A percentile compares a stretch with the other conserved stretches of the same genome.
Conservation (phyloP, 2,888 invertebrate genomes). For the Rhamnusium bicolor region DNA sequence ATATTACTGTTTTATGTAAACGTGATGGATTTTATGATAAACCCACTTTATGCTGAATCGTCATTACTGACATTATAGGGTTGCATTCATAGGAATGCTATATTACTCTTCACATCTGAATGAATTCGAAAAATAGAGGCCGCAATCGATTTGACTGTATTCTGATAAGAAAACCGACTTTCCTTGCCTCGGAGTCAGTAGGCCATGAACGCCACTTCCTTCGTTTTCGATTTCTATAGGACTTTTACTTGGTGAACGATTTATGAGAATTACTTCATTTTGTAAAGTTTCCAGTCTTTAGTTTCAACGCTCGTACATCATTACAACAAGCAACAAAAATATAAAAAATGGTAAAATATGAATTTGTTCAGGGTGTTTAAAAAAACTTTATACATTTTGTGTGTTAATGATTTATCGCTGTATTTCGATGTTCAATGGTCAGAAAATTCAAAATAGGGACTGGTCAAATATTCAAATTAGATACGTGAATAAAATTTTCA, state of each 20-base stretch:
- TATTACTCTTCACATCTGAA: conserved; percentile 46
- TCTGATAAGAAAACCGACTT: conserved; percentile 49
- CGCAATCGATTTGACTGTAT: conserved; percentile 51
- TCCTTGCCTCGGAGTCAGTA: conserved; percentile 24
- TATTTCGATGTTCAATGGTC: too few species aligned
- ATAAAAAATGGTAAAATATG: neutral
- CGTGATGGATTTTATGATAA: conserved; percentile 47
- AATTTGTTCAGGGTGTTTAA: neutral
- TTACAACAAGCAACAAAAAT: neutral
- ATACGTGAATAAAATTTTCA: too few species aligned
- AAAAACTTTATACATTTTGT: too few species aligned
- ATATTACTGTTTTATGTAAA: conserved; percentile 50
- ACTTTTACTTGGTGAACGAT: conserved; percentile 12
- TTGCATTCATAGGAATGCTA: conserved; percentile 32
- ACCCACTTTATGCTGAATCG: conserved; percentile 28
- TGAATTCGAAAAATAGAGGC: conserved; percentile 51
- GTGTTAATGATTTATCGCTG: too few species aligned
- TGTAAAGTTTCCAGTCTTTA: conserved; percentile 20
- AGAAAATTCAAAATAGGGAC: too few species aligned
- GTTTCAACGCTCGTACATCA: conserved; percentile 8
- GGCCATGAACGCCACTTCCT: conserved; percentile 35
- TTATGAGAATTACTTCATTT: conserved; percentile 13
- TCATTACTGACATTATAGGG: conserved; percentile 26
- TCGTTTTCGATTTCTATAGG: conserved; percentile 1
- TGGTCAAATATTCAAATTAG: too few species aligned